Evolutionary conservation across 2,888 invertebrate genomes (phyloP).

Genomic region (Yponomeuta cagnagella): DNA sequence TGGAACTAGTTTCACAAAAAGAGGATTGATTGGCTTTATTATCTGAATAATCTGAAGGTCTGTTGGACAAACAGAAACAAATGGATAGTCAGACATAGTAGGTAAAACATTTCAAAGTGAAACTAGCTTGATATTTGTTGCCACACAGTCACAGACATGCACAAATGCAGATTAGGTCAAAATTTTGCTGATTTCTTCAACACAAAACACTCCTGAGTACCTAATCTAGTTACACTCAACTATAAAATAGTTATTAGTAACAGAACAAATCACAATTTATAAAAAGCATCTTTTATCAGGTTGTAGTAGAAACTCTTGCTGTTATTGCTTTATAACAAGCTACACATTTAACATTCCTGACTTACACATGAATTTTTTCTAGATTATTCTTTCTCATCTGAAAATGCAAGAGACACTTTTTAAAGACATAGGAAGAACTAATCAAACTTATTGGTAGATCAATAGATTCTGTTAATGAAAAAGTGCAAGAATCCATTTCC

Average conservation of each 20-base stretch:
- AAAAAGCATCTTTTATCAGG: background rate
- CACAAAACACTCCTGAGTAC: no score
- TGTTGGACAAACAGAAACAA: no score
- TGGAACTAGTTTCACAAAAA: background rate
- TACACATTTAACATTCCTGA: constrained; percentile 30
- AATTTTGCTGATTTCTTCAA: background rate
- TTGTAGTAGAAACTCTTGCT: background rate
- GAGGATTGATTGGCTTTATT: background rate
- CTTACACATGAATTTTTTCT: constrained; percentile 33
- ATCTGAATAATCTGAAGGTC: no score
- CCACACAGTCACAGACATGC: background rate
- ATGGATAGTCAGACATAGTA: no score
- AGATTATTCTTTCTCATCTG: constrained; percentile 63
- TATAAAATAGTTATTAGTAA: background rate
- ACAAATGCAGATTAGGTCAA: background rate
- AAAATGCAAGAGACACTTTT: constrained; percentile 28
- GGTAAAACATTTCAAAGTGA: background rate
- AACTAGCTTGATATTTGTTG: background rate
- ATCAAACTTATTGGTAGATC: no score
- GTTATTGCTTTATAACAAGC: background rate
- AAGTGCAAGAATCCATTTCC: no score
- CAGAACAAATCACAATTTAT: background rate
- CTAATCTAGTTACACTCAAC: background rate
- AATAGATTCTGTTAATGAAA: no score
- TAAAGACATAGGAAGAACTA: no score